Conservation (phyloP, 2,888 invertebrate genomes). For the Sepioteuthis lessoniana region DNA sequence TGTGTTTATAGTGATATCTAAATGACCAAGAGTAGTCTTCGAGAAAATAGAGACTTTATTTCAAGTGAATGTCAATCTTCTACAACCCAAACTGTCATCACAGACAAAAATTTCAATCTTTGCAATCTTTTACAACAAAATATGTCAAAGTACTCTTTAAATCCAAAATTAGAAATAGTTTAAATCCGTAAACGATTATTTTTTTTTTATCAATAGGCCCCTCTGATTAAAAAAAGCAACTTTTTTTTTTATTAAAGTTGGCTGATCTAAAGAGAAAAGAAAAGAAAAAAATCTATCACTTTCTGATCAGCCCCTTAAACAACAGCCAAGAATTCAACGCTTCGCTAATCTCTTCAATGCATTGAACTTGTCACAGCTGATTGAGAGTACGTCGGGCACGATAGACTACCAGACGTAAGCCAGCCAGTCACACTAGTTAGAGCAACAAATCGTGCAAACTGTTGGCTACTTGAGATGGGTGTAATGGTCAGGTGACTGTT, state of each 20-base stretch:
- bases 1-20: too few species aligned
- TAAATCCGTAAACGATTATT: neutral
- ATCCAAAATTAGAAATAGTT: too few species aligned
- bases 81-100: too few species aligned
- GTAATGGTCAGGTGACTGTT: neutral
- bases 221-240: too few species aligned
- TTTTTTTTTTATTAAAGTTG: too few species aligned
- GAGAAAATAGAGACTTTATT: too few species aligned
- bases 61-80: too few species aligned
- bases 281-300: neutral
- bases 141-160: too few species aligned
- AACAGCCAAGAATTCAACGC: neutral
- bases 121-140: too few species aligned
- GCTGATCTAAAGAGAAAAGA: neutral
- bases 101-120: too few species aligned
- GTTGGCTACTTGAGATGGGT: neutral
- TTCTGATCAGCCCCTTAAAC: too few species aligned
- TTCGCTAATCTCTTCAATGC: neutral
- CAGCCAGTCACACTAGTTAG: neutral
- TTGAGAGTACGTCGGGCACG: neutral
- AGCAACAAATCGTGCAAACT: neutral
- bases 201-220: neutral
- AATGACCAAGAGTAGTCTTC: too few species aligned
- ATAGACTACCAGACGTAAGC: neutral
- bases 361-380: neutral